Evolutionary conservation across 2,797 vertebrate genomes (phyloP), one percentile per base, ranked within the genome.

Genomic region (Pangasius djambal): DNA sequence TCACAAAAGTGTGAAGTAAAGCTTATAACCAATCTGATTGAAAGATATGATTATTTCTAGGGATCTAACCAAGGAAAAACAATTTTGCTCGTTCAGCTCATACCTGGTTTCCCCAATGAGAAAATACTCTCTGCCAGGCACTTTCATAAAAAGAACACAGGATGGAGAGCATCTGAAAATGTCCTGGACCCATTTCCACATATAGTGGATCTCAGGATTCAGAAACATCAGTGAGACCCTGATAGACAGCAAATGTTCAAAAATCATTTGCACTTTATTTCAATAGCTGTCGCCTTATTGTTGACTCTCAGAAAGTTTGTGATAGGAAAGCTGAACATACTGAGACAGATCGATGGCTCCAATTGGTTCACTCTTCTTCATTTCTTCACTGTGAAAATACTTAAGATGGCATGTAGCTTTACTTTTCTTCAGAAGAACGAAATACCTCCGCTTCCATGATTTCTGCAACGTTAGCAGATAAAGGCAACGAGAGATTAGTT

Each of bases 161-260:
- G 82, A 37, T n/a, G 57, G 40, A 50, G 82, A 77, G 44, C 87
- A 88, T 15, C 59, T 65, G 55, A 85, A 88, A 63, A 55, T 55
- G n/a, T 75, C 57, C 22, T 88, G 70, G 22, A 88, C 44, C 87
- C 70, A 88, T 55, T 78, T 67, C 82, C 82, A 88, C 82, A 85
- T 67, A 4, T 57, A 55, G n/a, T 63, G 34, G 34, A 0, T 63
- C 57, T 61, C 81, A 83, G 57, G 57, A 63, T 63, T 83, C 22
- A 44, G 22, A 83, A 44, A 63, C 81, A 83, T 83, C 55, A 25
- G 15, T 0, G 55, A 82, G 31, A 59, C 57, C 55, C 79, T 83
- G 28, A 44, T 25, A 63, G 1, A 28, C 34, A 63, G 37, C 5
- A 63, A 63, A 40, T 28, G 52, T 81, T 81, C 31, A 81, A 6